Evolutionary conservation across 2,113 vertebrate genomes (phyloP).

Genomic region (Suncus etruscus): DNA sequence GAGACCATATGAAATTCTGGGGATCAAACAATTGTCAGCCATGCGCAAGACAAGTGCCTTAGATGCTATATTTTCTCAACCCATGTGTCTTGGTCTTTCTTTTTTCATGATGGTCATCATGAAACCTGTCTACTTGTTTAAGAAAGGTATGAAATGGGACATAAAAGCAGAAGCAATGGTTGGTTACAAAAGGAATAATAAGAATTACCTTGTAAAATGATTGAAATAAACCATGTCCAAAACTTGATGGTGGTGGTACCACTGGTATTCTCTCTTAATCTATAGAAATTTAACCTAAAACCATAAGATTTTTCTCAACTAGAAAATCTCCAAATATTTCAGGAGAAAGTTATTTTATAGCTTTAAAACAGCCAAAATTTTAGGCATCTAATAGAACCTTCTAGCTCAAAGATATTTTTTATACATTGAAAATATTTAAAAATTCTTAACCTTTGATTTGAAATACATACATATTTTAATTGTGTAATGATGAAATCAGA

Average conservation of each 20-base stretch:
- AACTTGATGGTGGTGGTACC: neutral
- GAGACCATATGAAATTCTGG: too few species aligned
- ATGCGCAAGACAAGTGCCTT: too few species aligned
- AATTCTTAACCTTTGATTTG: conserved; percentile 38
- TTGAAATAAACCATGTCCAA: neutral
- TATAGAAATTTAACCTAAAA: neutral
- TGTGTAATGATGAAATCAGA: conserved; percentile 10
- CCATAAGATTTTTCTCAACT: neutral
- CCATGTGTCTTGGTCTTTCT: neutral
- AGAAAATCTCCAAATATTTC: neutral
- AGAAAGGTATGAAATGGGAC: neutral
- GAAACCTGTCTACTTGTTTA: neutral
- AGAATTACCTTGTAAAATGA: neutral
- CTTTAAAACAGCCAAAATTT: neutral
- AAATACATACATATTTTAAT: conserved; percentile 21
- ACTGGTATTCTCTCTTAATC: neutral
- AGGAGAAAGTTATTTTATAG: neutral
- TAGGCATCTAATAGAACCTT: neutral
- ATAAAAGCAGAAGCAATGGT: neutral
- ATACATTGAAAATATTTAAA: neutral
- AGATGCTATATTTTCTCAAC: too few species aligned
- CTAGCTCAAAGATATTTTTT: conserved; percentile 6
- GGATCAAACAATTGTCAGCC: too few species aligned
- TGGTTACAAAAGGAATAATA: neutral
- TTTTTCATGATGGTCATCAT: neutral